Base-by-base conservation (phyloP, 2,113 vertebrate genomes). In the Panthera uncia region DNA sequence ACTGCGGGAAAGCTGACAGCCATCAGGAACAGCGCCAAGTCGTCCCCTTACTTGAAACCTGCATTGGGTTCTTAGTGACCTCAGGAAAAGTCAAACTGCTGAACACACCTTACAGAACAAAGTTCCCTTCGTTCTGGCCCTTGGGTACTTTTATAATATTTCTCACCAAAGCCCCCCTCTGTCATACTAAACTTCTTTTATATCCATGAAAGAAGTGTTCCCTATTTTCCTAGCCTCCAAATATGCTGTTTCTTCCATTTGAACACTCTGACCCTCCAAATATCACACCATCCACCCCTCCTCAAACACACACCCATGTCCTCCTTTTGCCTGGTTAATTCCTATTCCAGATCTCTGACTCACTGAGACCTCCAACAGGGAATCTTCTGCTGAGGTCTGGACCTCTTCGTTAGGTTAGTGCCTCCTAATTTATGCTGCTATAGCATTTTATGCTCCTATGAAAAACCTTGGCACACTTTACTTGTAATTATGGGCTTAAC, bases 391-490 rank as follows among this genome's bases (percentile, higher is more conserved):
- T 0, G 11, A 86, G 85, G n/a, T 21, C 41, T 1, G 4, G 25
- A 21, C 14, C 33, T 27, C 57, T 3, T 38, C 29, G 3, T 19
- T 1, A 63, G 21, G n/a, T 27, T 4, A 27, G 48, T 8, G 57
- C 19, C 55, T 45, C 50, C 71, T 19, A 7, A 21, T 10, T 36
- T 7, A 12, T 14, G 65, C 57, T 27, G 41, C 50, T 13, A 1
- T 1, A 36, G 82, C 33, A 4, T 41, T 57, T 50, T 18, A 7
- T 16, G 15, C 1, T 2, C 80, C 12, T 21, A 0, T 0, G 27
- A 2, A 61, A 78, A 71, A 31, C 50, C 18, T 12, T 21, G 79
- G 23, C 0, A 1, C 25, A 3, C 80, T n/a, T 8, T 55, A 45
- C 41, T 19, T 80, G 1, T 71, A 57, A 71, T 6, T 50, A 36